Evolutionary conservation across 2,113 vertebrate species (phyloP).

Genomic region (Anguilla rostrata): DNA sequence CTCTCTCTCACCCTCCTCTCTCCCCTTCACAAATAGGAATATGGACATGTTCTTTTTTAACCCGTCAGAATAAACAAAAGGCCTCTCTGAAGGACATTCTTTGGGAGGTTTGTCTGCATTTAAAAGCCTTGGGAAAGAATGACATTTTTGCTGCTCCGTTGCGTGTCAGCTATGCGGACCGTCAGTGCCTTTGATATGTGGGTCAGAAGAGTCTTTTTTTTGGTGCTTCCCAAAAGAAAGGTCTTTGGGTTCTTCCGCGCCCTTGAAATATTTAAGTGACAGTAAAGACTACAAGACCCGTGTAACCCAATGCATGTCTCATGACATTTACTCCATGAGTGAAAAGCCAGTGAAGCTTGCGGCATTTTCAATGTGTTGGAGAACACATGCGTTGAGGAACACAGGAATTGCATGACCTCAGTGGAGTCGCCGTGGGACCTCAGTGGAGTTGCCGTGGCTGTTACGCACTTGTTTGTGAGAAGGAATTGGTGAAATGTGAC

Average conservation of each 20-base stretch:
- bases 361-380: neutral
- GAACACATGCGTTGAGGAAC: too few relatives aligned
- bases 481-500: too few relatives aligned
- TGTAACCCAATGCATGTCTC: neutral
- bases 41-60: neutral
- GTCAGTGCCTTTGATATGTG: neutral
- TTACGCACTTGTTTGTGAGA: too few relatives aligned
- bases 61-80: constrained; percentile 3
- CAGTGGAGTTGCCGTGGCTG: too few relatives aligned
- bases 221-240: neutral
- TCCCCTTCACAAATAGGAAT: neutral
- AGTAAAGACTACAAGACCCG: neutral
- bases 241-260: neutral
- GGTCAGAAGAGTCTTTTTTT: neutral
- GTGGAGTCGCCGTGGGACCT: too few relatives aligned
- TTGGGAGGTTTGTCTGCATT: neutral
- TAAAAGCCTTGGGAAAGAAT: neutral
- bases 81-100: neutral
- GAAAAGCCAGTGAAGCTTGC: neutral
- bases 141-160: neutral
- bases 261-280: constrained; percentile 4
- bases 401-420: too few relatives aligned
- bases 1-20: neutral
- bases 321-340: neutral
- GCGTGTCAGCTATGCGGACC: neutral